Evolutionary conservation across 2,113 vertebrate genomes (phyloP), one percentile per base, ranked within the genome.

Genomic region (Sceloporus tristichus): DNA sequence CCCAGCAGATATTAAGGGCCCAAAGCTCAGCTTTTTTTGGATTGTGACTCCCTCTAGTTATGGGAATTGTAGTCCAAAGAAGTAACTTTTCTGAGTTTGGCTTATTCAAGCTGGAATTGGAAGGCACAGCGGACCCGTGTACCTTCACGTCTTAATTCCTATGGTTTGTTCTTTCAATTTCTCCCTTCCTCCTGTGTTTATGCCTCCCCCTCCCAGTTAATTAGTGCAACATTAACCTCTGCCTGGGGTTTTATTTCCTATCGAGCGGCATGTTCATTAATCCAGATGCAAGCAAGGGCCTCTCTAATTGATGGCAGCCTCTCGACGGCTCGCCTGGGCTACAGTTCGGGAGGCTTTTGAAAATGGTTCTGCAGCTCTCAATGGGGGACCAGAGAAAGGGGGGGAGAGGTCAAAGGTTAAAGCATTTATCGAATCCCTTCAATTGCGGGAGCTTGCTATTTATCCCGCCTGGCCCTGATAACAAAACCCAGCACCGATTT

Each of bases 221-320:
- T 93, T 93, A 92, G 90, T 77, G 84, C 88, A 81, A 90, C 91
- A 92, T 93, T 92, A 94, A 92, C 93, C 92, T 93, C 84, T 92
- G 92, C 75, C 85, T 89, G 53, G n/a, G 76, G 85, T 89, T 87
- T 91, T 84, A 86, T 91, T 54, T 87, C 48, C 86, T 82, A 92
- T 92, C 76, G 91, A 91, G 90, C 88, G 34, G 87, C 68, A 9
- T 81, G 86, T 93, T 90, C 88, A 92, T 94, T 89, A 93, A 88
- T 93, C 82, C 91, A 84, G 84, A 5, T 75, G 80, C 80, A 48
- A 85, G 87, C 80, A 78, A 79, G 74, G 79, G 78, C 13, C 66
- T 77, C 76, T 71, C 59, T 86, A 84, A 92, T 93, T 87, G 89
- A 89, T 80, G 89, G 87, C 78, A 13, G 48, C 19, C 40, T 19